Evolutionary conservation across 2,888 invertebrate genomes (phyloP).

Genomic region (Oasisia sp.): DNA sequence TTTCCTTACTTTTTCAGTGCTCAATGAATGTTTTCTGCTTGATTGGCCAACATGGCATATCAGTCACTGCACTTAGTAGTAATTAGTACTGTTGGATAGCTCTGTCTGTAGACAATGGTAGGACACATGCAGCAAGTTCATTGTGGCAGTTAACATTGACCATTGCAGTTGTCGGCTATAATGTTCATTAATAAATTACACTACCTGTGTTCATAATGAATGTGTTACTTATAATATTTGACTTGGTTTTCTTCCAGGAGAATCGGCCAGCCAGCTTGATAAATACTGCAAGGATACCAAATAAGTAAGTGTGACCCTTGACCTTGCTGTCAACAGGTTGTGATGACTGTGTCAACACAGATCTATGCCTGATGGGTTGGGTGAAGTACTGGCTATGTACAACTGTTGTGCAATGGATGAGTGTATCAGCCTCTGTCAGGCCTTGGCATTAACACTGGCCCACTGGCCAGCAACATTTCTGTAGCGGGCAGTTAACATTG

Average conservation of each 20-base stretch:
- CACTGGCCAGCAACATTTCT: too few relatives aligned
- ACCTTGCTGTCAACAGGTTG: background rate
- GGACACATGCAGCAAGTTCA: too few relatives aligned
- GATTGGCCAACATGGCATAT: background rate
- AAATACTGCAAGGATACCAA: slow-evolving; percentile 2
- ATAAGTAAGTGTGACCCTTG: background rate
- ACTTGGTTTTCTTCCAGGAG: background rate
- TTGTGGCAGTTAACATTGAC: background rate
- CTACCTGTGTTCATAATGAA: background rate
- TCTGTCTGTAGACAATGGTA: background rate
- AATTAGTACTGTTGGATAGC: background rate
- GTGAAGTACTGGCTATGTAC: background rate
- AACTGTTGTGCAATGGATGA: background rate
- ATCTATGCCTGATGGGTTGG: background rate
- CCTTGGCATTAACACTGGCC: too few relatives aligned
- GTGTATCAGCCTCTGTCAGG: too few relatives aligned
- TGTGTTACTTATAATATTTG: slow-evolving; percentile 6
- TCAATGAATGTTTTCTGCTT: background rate
- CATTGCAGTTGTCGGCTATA: background rate
- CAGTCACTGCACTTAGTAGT: background rate
- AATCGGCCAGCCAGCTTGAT: background rate
- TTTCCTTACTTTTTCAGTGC: too few relatives aligned
- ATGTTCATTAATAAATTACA: background rate
- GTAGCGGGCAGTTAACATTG: too few relatives aligned
- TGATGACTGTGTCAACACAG: background rate